These are phyloP conservation scores for Orthonyx spaldingii DNA, from an alignment of 2,113 vertebrate species.

Conservation along the genomic window DNA sequence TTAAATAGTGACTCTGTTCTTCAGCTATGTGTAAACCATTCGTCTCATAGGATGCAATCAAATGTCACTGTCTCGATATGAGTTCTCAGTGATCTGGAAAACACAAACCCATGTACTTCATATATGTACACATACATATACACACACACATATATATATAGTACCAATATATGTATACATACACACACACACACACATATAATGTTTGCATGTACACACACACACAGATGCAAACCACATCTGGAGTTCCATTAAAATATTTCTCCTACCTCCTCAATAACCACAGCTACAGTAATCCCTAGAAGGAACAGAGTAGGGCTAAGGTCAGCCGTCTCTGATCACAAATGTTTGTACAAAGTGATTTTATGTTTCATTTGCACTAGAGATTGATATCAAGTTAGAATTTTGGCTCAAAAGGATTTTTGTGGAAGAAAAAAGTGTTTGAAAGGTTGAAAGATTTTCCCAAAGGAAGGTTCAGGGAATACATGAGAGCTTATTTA, in stretches of 20 bases:
- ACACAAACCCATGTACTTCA: not conserved
- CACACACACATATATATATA: not conserved
- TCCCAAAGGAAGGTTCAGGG: not conserved
- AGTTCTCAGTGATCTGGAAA: not conserved
- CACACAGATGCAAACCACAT: not conserved
- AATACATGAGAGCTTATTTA: not conserved
- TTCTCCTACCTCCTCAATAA: not conserved
- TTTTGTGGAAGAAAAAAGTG: not conserved
- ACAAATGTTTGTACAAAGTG: not conserved
- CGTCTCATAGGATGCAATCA: not conserved
- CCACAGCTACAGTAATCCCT: not conserved
- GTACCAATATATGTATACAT: not conserved
- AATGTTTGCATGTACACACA: not conserved
- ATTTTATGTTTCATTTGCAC: not conserved
- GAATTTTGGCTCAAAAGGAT: not conserved
- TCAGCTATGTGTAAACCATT: not conserved
- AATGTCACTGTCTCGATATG: not conserved
- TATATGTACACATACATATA: not conserved
- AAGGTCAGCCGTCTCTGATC: not conserved
- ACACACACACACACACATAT: not conserved
- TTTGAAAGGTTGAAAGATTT: not conserved
- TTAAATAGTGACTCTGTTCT: not conserved
- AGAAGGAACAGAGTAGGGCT: not conserved
- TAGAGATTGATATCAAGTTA: not conserved
- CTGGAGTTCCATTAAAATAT: conserved; percentile 11